Evolutionary conservation across 2,888 invertebrate genomes (phyloP), one percentile per base, ranked within the genome.

Genomic region (Ormyrus nitidulus): DNA sequence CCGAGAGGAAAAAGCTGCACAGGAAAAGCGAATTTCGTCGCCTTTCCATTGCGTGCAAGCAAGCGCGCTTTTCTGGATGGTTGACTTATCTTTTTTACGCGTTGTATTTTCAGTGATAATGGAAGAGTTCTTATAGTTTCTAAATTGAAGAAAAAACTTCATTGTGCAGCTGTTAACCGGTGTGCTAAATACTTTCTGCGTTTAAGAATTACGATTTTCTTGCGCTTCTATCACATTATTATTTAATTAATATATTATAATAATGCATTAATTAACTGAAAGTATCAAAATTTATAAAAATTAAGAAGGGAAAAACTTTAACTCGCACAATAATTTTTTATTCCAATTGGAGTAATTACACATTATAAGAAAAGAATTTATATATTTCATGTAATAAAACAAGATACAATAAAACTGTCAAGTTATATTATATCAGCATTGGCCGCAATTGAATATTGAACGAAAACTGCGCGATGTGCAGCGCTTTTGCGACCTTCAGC

Each of bases 41-140:
- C 68, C 49, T 79, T 79, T 73, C 68, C 54, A 62, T 73, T 68
- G 78, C 78, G 73, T 73, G 78, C 78, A 73, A 68, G 56, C 53
- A 10, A 61, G 58, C 65, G 13, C 10, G 64, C 53, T 74, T 71
- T 77, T 79, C 64, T 58, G 59, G 64, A 64, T 79, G 64, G 70
- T 59, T 70, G 62, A 44, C 64, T 79, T 69, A 69, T 74, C 58
- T 61, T 13, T 34, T 13, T 44, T 53, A 66, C 48, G 75, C 66
- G 10, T 1, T 49, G 11, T 46, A 11, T 54, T 65, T 54, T n/a
- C 48, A 73, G 59, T 19, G 59, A 70, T 10, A 7, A 19, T 49
- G 7, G 10, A 59, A 71, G 49, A 59, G 34, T 49, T 48, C 48
- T 59, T 51, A 10, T 48, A 58, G 19, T 58, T 58, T 19, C 49